These are phyloP conservation scores for Isurus oxyrinchus DNA, from an alignment of 2,113 vertebrate genomes.

Conservation along the genomic window DNA sequence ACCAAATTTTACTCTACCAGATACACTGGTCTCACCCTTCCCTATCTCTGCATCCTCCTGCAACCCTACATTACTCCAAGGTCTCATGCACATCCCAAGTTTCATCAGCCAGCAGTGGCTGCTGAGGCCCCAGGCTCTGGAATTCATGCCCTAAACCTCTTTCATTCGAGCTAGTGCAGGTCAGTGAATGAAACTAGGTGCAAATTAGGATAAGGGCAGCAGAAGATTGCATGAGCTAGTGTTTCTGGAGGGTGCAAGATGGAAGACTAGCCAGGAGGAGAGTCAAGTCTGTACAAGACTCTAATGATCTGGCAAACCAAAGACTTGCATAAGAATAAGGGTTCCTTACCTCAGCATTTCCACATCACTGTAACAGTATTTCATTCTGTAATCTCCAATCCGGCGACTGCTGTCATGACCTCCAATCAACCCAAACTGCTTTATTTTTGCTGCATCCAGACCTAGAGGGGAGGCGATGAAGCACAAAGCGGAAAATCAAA, in stretches of 20 bases:
- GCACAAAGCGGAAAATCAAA: background rate
- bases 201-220: background rate
- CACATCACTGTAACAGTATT: constrained; percentile 85
- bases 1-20: too few species aligned
- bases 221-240: constrained; percentile 20
- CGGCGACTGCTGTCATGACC: constrained; percentile 89
- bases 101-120: too few species aligned
- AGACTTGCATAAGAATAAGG: background rate
- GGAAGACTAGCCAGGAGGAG: background rate
- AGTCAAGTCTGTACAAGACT: background rate
- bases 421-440: constrained; percentile 75
- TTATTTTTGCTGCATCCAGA: constrained; percentile 77
- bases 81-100: too few species aligned
- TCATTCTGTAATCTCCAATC: constrained; percentile 90
- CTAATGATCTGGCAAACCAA: background rate
- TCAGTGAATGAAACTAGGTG: background rate
- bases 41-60: too few species aligned
- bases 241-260: background rate
- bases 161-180: background rate
- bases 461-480: constrained; percentile 55
- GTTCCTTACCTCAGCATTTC: constrained; percentile 80
- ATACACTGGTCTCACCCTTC: too few species aligned
- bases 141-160: too few species aligned
- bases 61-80: too few species aligned
- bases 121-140: too few species aligned